Evolutionary conservation across 2,113 vertebrate species (phyloP).

Genomic region (Natator depressus): DNA sequence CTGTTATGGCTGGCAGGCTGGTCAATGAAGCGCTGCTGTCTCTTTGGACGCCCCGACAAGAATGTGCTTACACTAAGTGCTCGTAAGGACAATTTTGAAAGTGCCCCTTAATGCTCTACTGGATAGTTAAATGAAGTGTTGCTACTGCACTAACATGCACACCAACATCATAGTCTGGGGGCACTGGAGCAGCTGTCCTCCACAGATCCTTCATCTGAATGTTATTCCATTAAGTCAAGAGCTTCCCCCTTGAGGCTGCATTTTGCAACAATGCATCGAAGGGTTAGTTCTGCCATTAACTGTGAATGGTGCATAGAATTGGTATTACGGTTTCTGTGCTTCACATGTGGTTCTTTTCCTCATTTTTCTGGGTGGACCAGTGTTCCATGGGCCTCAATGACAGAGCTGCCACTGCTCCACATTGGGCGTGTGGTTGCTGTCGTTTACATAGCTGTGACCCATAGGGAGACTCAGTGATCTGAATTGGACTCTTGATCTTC

Average conservation of each 20-base stretch:
- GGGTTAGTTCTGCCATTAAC: not conserved
- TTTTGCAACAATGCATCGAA: too few relatives aligned
- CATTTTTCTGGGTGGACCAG: fast-evolving
- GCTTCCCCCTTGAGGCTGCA: too few relatives aligned
- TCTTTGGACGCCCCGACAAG: not conserved
- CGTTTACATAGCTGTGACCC: fast-evolving
- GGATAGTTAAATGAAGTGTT: not conserved
- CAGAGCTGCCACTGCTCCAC: not conserved
- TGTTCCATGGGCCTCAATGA: not conserved
- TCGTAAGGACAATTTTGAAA: not conserved
- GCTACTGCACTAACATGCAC: not conserved
- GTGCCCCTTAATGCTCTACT: not conserved
- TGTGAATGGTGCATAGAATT: not conserved
- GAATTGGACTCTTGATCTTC: not conserved
- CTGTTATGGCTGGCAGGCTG: not conserved
- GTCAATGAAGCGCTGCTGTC: not conserved
- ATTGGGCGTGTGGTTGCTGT: not conserved
- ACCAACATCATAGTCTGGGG: not conserved
- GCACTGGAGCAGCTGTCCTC: not conserved
- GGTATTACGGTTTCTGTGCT: fast-evolving
- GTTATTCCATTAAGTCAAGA: not conserved
- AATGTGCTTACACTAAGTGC: not conserved
- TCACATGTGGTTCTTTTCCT: not conserved
- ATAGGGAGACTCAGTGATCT: not conserved
- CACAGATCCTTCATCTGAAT: not conserved